Base-by-base conservation (phyloP, 2,113 vertebrate genomes). In the Cavia porcellus region DNA sequence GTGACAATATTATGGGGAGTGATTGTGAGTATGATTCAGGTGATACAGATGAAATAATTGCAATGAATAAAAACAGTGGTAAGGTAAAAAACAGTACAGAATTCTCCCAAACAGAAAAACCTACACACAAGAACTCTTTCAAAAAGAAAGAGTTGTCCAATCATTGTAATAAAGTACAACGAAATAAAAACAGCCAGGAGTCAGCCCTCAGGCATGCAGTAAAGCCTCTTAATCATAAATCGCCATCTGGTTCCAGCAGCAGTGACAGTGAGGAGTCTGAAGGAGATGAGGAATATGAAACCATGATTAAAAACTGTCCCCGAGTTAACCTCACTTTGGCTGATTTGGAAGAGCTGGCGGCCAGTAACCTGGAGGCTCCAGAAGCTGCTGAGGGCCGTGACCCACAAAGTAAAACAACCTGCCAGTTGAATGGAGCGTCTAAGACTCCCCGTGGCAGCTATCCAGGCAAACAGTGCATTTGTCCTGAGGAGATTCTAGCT, bases 11-110 rank as follows among this genome's bases (percentile, higher is more conserved):
- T 52, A 0, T 32, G 13, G 95, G 96, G 87, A 97, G 97, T 1
- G 97, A 99, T 75, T 97, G 98, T 22, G 98, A 98, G 7, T 99
- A 99, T 87, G 99, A 99, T 97, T 99, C 99, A 5, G 99, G 99
- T 45, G 99, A 99, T 98, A 99, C 99, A 0, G 99, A 99, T 98
- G 99, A 99, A 98, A 99, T 99, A 72, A 98, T 99, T 81, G 98
- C 98, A 35, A 98, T 97, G 95, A 98, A 98, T 85, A 99, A 98
- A 98, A 97, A 38, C 59, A 32, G 42, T 47, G 5, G 19, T 79
- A 50, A 86, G 55, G 70, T 85, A 2, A 95, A 93, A 84, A 92
- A 66, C 15, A 90, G 57, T 72, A 62, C 52, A 94, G 85, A 97
- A 94, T 81, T 72, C 42, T 94, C 81, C 90, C 61, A 75, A 85